Conservation (phyloP, 1,140 invertebrate genomes). For the fruit fly (Drosophila melanogaster) region Release_6_plus_ISO1_MT NT_033777.3:5151001-5151500, state of each 20-base stretch:
- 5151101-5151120: conserved; percentile 3
- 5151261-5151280: conserved; percentile 22
- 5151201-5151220: conserved; percentile 21
- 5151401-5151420: conserved; percentile 72
- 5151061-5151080: conserved; percentile 9
- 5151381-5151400: conserved; percentile 49
- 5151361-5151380: conserved; percentile 56
- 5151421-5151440: conserved; percentile 72
- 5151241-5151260: background rate
- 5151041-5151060: conserved; percentile 11
- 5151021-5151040: conserved; percentile 11
- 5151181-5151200: conserved; percentile 35
- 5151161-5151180: conserved; percentile 54
- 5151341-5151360: conserved; percentile 78
- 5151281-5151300: conserved; percentile 65
- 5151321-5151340: conserved; percentile 79
- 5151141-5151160: conserved; percentile 53
- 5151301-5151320: conserved; percentile 81
- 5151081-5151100: conserved; percentile 1
- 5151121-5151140: conserved; percentile 35
- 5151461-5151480: conserved; percentile 19
- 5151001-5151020: conserved; percentile 1
- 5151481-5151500: conserved; percentile 40
- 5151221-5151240: conserved; percentile 26
- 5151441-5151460: conserved; percentile 31